Percentiles rank a stretch among this genome's conserved stretches.
Evolutionary conservation across 1,140 invertebrate species (phyloP).

Genomic region (Camponotus vicinus): DNA sequence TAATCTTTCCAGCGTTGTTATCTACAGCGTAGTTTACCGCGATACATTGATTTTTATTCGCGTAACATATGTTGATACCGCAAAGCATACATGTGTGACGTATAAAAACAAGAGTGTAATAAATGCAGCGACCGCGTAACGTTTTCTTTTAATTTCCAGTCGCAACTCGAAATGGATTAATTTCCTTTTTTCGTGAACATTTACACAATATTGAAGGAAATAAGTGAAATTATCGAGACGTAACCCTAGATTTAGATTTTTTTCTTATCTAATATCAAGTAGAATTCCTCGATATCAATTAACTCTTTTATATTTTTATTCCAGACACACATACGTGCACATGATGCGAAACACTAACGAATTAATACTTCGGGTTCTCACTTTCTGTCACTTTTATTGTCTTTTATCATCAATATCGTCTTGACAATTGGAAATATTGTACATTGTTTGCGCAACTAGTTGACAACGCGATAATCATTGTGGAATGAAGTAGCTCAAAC

Average conservation of each 20-base stretch:
- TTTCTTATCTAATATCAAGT: background rate
- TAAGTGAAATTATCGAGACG: background rate
- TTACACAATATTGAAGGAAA: background rate
- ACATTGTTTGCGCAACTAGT: background rate
- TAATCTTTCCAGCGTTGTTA: conserved; percentile 30
- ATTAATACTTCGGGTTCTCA: background rate
- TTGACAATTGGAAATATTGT: background rate
- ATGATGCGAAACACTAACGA: background rate
- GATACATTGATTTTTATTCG: conserved; percentile 29
- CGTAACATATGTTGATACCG: conserved; percentile 5
- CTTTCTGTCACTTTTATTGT: background rate
- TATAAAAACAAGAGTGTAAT: conserved; percentile 9
- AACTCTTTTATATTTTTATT: background rate
- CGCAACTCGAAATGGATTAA: background rate
- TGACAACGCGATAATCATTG: background rate
- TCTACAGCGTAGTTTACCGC: background rate
- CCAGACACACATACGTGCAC: background rate
- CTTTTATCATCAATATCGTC: background rate
- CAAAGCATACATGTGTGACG: background rate
- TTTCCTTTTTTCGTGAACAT: background rate
- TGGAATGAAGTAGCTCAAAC: background rate
- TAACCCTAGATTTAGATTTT: background rate
- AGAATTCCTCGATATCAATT: background rate
- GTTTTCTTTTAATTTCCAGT: conserved; percentile 12
- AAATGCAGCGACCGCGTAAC: background rate